phyloP scores from a whole-genome alignment of 2,888 invertebrate genomes.

The Choreutis nemorana region DNA sequence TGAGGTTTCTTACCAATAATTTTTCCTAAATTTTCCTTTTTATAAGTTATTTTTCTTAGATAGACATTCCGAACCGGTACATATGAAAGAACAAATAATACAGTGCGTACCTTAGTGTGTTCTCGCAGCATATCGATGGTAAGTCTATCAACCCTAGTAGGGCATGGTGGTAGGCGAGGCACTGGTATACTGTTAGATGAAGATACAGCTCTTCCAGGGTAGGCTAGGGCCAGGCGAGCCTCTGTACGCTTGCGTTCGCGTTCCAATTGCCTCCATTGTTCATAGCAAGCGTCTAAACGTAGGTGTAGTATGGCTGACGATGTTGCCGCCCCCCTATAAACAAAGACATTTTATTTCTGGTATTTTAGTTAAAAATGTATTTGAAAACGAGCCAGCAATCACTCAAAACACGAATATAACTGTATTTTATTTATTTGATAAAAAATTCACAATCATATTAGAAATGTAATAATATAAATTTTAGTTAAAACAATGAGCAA shows the following conservation, averaged over 20 bases:
- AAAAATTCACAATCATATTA: too few relatives aligned
- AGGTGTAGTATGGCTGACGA: slow-evolving; percentile 72
- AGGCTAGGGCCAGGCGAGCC: slow-evolving; percentile 77
- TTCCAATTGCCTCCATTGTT: slow-evolving; percentile 81
- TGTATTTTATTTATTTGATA: too few relatives aligned
- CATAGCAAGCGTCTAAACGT: slow-evolving; percentile 79
- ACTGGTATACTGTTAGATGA: slow-evolving; percentile 79
- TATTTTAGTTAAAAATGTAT: too few relatives aligned
- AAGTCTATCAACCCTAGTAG: slow-evolving; percentile 79
- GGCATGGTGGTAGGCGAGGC: slow-evolving; percentile 79
- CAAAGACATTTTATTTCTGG: too few relatives aligned
- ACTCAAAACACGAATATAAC: too few relatives aligned
- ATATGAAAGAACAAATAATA: too few relatives aligned
- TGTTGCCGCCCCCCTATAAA: slow-evolving; percentile 50
- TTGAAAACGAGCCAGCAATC: too few relatives aligned
- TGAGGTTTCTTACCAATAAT: too few relatives aligned
- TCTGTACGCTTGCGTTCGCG: slow-evolving; percentile 83
- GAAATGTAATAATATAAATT: too few relatives aligned
- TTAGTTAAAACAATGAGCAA: too few relatives aligned
- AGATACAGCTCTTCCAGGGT: slow-evolving; percentile 80
- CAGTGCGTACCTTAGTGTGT: slow-evolving; percentile 74
- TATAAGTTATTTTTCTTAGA: not conserved
- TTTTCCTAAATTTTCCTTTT: too few relatives aligned
- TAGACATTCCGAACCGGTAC: too few relatives aligned
- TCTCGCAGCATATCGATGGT: slow-evolving; percentile 83